Evolutionary conservation across 2,888 invertebrate species (phyloP).

Genomic region (Cacoxenus indagator): DNA sequence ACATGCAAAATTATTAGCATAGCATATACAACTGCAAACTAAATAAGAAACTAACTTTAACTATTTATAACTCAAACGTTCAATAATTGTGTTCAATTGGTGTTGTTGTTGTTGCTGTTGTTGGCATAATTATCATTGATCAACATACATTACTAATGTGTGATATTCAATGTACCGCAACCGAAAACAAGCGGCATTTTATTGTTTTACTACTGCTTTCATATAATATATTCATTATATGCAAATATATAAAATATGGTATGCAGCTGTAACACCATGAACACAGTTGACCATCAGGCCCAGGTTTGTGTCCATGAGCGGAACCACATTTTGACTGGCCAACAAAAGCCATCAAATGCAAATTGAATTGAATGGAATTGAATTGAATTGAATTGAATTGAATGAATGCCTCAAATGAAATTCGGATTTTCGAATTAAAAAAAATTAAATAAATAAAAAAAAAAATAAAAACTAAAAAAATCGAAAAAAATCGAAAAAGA

Average conservation of each 20-base stretch:
- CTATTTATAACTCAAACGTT: slow-evolving; percentile 39
- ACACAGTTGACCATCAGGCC: slow-evolving; percentile 27
- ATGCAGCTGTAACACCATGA: slow-evolving; percentile 26
- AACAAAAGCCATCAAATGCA: slow-evolving; percentile 46
- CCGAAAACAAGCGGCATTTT: slow-evolving; percentile 47
- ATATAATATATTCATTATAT: background rate
- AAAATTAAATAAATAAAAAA: background rate
- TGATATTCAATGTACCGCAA: slow-evolving; percentile 66
- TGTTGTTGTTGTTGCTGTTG: background rate
- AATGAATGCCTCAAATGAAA: slow-evolving; percentile 38
- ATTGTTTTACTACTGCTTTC: slow-evolving; percentile 35
- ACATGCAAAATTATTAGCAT: too few relatives aligned
- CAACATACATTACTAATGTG: slow-evolving; percentile 60
- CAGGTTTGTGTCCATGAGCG: slow-evolving; percentile 3
- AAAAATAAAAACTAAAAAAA: slow-evolving; percentile 20
- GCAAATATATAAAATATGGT: background rate
- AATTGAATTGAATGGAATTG: slow-evolving; percentile 51
- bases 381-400: slow-evolving; percentile 42
- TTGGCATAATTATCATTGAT: slow-evolving; percentile 24
- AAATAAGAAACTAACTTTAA: too few relatives aligned
- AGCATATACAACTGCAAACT: too few relatives aligned
- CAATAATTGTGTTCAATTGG: background rate
- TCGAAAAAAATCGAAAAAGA: too few relatives aligned
- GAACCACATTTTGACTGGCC: slow-evolving; percentile 19
- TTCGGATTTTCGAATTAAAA: slow-evolving; percentile 38